phyloP scores from a whole-genome alignment of 2,888 invertebrate genomes.

The Machimus rusticus region DNA sequence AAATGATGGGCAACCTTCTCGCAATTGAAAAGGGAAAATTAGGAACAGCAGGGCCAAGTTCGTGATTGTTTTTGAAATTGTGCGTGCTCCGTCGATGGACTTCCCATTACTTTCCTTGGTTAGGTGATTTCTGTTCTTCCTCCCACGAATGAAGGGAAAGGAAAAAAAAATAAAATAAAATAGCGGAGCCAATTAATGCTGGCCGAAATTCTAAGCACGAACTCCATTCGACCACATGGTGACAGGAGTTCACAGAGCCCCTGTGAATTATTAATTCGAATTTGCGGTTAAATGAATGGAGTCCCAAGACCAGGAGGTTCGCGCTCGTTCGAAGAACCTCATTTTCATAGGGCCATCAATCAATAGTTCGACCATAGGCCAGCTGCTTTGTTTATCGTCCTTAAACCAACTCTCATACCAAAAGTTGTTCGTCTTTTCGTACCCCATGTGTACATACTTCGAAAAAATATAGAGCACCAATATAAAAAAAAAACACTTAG shows the following conservation, averaged over 20 bases:
- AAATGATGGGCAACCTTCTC: neutral
- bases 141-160: neutral
- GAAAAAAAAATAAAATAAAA: neutral
- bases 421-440: neutral
- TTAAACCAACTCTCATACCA: neutral
- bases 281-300: constrained; percentile 23
- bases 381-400: neutral
- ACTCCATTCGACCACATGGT: constrained; percentile 2
- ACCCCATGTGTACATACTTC: neutral
- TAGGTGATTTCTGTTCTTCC: neutral
- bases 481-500: neutral
- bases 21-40: neutral
- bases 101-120: neutral
- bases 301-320: neutral
- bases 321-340: neutral
- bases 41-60: neutral
- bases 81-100: neutral
- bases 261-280: constrained; percentile 23
- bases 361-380: neutral
- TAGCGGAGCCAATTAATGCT: constrained; percentile 2
- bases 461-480: neutral
- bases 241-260: neutral
- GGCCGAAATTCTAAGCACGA: constrained; percentile 26
- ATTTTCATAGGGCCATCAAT: neutral
- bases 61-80: neutral